Percentiles rank a stretch among this genome's conserved stretches.
Conservation (phyloP, 2,888 invertebrate species). For the Ommatoiulus sabulosus region DNA sequence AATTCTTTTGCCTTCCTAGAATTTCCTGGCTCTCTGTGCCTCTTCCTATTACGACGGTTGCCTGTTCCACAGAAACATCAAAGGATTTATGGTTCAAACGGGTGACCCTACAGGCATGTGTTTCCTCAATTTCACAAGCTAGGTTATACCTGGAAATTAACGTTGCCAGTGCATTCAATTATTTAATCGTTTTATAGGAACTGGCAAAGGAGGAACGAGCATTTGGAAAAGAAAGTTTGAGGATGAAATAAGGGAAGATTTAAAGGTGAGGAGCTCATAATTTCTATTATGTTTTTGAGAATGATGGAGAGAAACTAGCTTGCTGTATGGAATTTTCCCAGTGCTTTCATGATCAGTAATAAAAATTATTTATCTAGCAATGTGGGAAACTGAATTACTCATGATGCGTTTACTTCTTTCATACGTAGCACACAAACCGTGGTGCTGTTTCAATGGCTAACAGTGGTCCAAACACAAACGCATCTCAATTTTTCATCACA, state of each 20-base stretch:
- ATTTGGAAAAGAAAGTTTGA: constrained; percentile 98
- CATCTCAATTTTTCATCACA: constrained; percentile 97
- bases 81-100: constrained; percentile 84
- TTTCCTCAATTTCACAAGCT: background rate
- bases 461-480: constrained; percentile 97
- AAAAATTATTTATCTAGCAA: too few species aligned
- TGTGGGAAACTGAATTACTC: too few species aligned
- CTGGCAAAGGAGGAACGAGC: constrained; percentile 96
- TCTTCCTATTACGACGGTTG: constrained; percentile 89
- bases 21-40: constrained; percentile 95
- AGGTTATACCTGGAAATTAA: too few species aligned
- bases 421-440: constrained; percentile 79
- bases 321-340: too few species aligned
- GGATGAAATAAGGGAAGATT: constrained; percentile 94
- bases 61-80: constrained; percentile 82
- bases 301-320: too few species aligned
- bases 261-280: constrained; percentile 76
- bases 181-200: constrained; percentile 71
- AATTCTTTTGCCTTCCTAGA: constrained; percentile 70
- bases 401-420: background rate
- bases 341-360: too few species aligned
- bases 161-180: background rate
- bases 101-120: constrained; percentile 76
- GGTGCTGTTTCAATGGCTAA: constrained; percentile 98
- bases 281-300: too few species aligned